Evolutionary conservation across 2,113 vertebrate species (phyloP).

Genomic region (Oceanites oceanicus): DNA sequence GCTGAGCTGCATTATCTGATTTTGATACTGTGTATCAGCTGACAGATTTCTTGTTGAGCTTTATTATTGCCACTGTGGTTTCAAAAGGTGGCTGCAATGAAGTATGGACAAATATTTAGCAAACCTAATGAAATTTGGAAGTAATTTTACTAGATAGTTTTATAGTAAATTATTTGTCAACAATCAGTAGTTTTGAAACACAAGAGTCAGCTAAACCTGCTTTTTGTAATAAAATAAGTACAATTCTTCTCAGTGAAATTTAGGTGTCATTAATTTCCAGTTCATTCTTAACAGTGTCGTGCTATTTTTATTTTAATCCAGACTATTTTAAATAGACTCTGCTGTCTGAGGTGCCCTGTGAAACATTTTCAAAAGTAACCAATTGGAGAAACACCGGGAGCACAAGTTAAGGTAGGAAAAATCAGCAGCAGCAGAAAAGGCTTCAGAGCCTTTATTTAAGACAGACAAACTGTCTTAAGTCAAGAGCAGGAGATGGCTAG

Average conservation of each 20-base stretch:
- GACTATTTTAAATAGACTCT: not conserved
- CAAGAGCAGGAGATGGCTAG: not conserved
- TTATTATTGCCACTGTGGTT: constrained; percentile 13
- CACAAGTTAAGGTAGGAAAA: not conserved
- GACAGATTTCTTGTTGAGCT: constrained; percentile 20
- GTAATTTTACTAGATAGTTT: not conserved
- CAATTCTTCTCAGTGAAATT: not conserved
- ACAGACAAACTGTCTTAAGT: not conserved
- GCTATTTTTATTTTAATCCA: not conserved
- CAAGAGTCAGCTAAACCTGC: not conserved
- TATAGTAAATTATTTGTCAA: not conserved
- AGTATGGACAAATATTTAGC: not conserved
- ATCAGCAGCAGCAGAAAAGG: not conserved
- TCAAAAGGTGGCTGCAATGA: constrained; percentile 6
- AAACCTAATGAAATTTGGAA: not conserved
- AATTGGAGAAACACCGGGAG: not conserved
- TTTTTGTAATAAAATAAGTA: not conserved
- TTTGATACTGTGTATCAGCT: constrained; percentile 33
- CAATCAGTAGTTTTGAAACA: not conserved
- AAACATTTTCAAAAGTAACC: not conserved
- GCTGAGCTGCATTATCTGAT: constrained; percentile 38
- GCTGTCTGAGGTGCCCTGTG: not conserved
- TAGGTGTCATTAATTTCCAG: not conserved
- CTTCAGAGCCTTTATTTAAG: not conserved
- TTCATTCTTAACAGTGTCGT: not conserved